phyloP scores from a whole-genome alignment of 2,113 vertebrate species.

The Zosterops hypoxanthus region DNA sequence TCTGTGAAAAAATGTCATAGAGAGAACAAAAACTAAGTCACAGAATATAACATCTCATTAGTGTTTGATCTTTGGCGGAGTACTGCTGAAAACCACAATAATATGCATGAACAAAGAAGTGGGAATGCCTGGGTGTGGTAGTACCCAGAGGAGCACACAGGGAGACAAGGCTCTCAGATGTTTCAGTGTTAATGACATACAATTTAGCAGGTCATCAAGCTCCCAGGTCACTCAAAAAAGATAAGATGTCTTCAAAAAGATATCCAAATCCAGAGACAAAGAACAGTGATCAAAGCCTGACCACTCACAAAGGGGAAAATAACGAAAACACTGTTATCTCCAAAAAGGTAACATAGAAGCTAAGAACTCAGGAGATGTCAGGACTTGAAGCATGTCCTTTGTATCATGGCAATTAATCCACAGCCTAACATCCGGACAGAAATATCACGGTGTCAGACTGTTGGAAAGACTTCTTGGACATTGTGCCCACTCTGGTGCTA shows the following conservation, averaged over 20 bases:
- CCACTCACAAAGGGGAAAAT: background rate
- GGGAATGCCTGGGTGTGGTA: background rate
- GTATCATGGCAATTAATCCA: background rate
- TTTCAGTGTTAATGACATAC: background rate
- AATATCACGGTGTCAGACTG: background rate
- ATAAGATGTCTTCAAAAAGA: background rate
- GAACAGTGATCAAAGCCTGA: background rate
- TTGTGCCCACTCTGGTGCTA: fast-evolving
- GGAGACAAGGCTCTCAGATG: background rate
- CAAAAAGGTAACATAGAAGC: background rate
- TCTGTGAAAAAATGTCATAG: background rate
- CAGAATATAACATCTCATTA: background rate
- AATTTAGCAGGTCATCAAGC: background rate
- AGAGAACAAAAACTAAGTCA: background rate
- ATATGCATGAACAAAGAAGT: background rate
- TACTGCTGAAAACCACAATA: background rate
- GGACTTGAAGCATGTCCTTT: background rate
- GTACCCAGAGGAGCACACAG: background rate
- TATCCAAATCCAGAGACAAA: background rate
- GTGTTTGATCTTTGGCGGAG: background rate
- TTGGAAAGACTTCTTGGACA: background rate
- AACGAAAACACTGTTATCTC: background rate
- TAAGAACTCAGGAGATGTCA: background rate
- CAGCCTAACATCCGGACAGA: background rate
- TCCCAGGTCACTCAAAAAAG: background rate